phyloP scores from a whole-genome alignment of 2,797 vertebrate genomes.

The Amniataba percoides region DNA sequence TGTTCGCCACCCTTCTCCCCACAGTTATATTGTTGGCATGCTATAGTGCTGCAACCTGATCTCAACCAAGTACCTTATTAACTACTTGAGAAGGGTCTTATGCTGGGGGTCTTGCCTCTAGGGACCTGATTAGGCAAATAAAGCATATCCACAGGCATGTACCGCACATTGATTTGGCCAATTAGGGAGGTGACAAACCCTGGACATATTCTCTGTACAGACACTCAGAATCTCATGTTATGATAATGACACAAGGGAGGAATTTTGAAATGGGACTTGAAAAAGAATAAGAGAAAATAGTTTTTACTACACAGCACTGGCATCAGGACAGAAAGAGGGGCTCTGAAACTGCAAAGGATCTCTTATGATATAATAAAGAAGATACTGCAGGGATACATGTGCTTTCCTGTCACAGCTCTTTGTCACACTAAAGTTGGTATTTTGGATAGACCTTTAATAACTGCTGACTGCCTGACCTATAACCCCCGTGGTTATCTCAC shows the following conservation, averaged over 20 bases:
- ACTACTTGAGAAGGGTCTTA: conserved; percentile 70
- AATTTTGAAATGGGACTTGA: conserved; percentile 46
- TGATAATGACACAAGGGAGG: conserved; percentile 62
- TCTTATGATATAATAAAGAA: neutral
- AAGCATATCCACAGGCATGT: conserved; percentile 79
- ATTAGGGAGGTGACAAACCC: conserved; percentile 83
- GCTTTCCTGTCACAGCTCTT: neutral
- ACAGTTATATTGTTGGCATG: conserved; percentile 65
- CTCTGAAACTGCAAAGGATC: conserved; percentile 1
- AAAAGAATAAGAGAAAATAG: conserved; percentile 31
- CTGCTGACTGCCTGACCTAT: neutral
- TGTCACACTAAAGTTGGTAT: neutral
- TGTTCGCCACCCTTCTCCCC: conserved; percentile 44
- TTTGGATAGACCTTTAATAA: neutral
- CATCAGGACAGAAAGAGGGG: neutral
- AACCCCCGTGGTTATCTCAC: conserved; percentile 1
- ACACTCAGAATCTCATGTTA: conserved; percentile 70
- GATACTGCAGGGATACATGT: neutral
- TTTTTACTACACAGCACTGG: conserved; percentile 12
- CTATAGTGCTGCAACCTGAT: conserved; percentile 63
- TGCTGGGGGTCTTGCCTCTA: conserved; percentile 65
- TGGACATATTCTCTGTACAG: conserved; percentile 69
- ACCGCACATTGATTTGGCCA: conserved; percentile 78
- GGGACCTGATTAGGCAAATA: conserved; percentile 83
- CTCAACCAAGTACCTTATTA: conserved; percentile 77